Percentiles rank a stretch among this genome's conserved stretches.
phyloP scores from a whole-genome alignment of 2,797 vertebrate species.

The Myiotriccus ornatus region DNA sequence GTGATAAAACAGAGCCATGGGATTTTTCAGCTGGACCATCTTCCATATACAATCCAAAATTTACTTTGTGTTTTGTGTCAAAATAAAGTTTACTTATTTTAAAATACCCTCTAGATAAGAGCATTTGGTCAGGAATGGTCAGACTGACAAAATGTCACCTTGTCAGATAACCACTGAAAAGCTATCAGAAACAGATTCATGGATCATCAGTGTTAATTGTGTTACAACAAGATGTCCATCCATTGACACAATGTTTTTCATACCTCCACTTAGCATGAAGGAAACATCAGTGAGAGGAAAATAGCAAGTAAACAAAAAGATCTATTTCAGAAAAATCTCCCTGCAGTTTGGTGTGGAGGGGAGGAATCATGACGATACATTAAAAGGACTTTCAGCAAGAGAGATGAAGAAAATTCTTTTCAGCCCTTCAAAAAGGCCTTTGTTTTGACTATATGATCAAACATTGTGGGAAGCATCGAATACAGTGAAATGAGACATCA shows the following conservation, averaged over 20 bases:
- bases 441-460: background rate
- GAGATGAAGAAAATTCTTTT: background rate
- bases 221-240: background rate
- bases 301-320: background rate
- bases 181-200: background rate
- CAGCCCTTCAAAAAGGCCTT: background rate
- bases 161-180: background rate
- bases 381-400: background rate
- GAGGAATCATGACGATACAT: background rate
- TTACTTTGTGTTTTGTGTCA: background rate
- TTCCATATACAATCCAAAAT: background rate
- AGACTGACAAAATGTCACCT: background rate
- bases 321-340: background rate
- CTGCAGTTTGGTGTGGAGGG: background rate
- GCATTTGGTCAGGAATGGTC: background rate
- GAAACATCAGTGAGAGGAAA: background rate
- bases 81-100: background rate
- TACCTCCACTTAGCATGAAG: background rate
- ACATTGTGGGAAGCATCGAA: background rate
- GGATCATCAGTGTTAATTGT: background rate
- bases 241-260: background rate
- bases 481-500: background rate
- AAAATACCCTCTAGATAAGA: background rate
- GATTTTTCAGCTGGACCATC: background rate
- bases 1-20: background rate